Conservation (phyloP, 2,888 invertebrate species). For the Synergus japonicus region DNA sequence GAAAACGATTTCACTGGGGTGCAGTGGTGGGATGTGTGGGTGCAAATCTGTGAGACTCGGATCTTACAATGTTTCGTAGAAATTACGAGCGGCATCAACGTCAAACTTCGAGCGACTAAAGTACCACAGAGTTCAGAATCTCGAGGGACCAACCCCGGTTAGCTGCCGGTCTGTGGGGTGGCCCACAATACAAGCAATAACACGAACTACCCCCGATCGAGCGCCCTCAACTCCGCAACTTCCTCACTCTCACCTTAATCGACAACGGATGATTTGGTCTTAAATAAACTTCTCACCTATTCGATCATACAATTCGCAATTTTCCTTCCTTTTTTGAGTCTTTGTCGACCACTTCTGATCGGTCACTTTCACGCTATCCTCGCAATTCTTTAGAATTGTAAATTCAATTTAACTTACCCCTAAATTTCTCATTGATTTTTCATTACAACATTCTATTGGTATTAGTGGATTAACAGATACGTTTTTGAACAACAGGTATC, state of each 20-base stretch:
- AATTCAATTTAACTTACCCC: not conserved
- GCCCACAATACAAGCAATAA: slow-evolving; percentile 76
- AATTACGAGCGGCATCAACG: slow-evolving; percentile 37
- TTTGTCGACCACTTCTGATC: slow-evolving; percentile 7
- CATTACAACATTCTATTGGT: too few relatives aligned
- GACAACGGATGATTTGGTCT: slow-evolving; percentile 76
- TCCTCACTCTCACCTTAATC: slow-evolving; percentile 73
- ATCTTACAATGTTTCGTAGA: slow-evolving; percentile 43
- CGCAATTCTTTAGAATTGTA: not conserved
- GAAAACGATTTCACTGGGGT: slow-evolving; percentile 33
- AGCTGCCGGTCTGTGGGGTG: slow-evolving; percentile 63
- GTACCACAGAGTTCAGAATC: slow-evolving; percentile 59
- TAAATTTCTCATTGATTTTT: not conserved
- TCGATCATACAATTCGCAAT: slow-evolving; percentile 50
- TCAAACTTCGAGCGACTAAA: slow-evolving; percentile 46
- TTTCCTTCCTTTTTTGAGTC: slow-evolving; percentile 54
- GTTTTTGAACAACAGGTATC: too few relatives aligned
- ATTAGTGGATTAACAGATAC: too few relatives aligned
- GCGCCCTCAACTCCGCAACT: slow-evolving; percentile 53
- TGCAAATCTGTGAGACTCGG: not conserved
- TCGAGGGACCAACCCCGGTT: slow-evolving; percentile 67
- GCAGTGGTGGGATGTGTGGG: not conserved
- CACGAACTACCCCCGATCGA: slow-evolving; percentile 65
- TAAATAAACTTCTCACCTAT: slow-evolving; percentile 77
- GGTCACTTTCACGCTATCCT: slow-evolving; percentile 1